Base-by-base conservation (phyloP, 1,140 invertebrate genomes). In the Whitmania pigra region DNA sequence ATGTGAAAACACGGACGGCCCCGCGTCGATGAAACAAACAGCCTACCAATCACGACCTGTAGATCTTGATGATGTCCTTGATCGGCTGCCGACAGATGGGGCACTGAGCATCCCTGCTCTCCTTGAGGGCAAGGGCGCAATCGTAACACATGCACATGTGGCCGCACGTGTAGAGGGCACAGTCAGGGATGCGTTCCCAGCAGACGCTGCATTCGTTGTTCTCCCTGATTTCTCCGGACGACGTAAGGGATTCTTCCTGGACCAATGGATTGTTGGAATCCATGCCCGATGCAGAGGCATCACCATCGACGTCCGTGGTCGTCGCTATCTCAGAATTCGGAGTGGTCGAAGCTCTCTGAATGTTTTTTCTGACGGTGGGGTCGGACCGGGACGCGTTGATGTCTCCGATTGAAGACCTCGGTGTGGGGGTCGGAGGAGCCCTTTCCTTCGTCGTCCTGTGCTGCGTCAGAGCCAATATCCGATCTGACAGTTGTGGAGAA, bases 141-240 rank as follows among this genome's bases (percentile, higher is more conserved):
- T 91, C 85, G 78, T 92, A 97, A 80, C 94, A 98, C 93, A 97
- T 94, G 79, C 94, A 98, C 91, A 97, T 94, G 84, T 97, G 94
- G 54, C 94, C 94, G 81, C 94, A 98, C 84, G 90, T 92, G 79
- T 97, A 97, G 25, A 97, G 84, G 27, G 95, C 94, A 76, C 90
- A 90, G 82, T 97, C 91, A 67, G 95, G 92, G 69, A 87, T 86
- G 76, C 91, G 87, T 80, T 97, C 94, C 78, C 92, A 95, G 82
- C 94, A 98, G 67, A 97, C 92, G 0, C 90, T 92, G 82, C 94
- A 97, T 78, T 96, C 93, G 54, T 78, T 78, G 57, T 69, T 57
- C 36, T 57, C 75, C 31, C 71, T 72, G 40, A 55, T 31, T 7
- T 71, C 43, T 4, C 43, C 43, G 11, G 43, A 17, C 43, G 15